Conservation (phyloP, 2,113 vertebrate species). For the Nipponia nippon region DNA sequence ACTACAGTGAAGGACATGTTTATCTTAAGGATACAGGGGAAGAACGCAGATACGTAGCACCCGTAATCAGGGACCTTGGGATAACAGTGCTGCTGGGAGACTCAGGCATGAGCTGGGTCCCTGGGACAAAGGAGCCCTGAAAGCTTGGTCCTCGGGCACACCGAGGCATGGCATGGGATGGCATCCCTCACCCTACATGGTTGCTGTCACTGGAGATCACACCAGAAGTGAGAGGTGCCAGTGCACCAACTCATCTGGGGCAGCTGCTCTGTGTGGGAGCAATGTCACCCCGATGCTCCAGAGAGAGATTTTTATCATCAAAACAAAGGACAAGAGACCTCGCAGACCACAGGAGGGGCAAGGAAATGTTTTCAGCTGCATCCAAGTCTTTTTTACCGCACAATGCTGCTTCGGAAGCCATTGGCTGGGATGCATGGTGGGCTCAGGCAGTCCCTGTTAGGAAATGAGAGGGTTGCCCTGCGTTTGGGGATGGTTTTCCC, state of each 20-base stretch:
- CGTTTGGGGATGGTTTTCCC: background rate
- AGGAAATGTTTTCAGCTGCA: background rate
- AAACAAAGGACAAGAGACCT: background rate
- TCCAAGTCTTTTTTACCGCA: background rate
- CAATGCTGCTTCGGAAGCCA: background rate
- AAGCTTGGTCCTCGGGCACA: background rate
- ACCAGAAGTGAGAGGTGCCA: background rate
- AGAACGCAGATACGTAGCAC: background rate
- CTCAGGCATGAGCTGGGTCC: background rate
- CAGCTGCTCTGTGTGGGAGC: fast-evolving
- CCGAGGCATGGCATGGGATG: background rate
- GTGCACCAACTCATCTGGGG: background rate
- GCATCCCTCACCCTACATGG: fast-evolving
- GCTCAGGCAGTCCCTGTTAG: background rate
- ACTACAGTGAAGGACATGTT: constrained; percentile 36
- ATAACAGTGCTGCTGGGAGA: fast-evolving
- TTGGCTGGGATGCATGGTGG: background rate
- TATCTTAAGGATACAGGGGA: constrained; percentile 26
- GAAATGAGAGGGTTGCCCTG: background rate
- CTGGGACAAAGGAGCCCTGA: background rate
- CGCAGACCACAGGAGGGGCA: fast-evolving
- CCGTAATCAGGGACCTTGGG: background rate
- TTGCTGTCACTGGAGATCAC: background rate
- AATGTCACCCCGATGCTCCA: fast-evolving
- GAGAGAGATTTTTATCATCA: background rate